Conservation (phyloP, 2,113 vertebrate genomes). For the Syngnathus typhle region DNA sequence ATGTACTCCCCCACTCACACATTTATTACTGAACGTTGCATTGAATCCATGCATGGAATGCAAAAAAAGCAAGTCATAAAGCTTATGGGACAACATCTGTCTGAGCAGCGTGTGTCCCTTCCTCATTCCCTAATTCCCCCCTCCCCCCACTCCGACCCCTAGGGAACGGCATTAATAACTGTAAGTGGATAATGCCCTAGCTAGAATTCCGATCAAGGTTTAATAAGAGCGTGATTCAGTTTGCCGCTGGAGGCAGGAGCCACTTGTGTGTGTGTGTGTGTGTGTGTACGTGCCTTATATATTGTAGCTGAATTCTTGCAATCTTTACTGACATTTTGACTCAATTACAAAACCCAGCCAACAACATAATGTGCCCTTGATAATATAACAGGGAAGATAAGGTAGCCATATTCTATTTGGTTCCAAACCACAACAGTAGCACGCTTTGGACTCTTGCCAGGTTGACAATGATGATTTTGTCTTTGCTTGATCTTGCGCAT, state of each 20-base stretch:
- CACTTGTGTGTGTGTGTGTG: conserved; percentile 23
- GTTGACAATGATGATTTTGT: conserved; percentile 3
- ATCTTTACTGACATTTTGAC: conserved; percentile 4
- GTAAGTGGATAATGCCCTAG: conserved; percentile 74
- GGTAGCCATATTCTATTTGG: conserved; percentile 4
- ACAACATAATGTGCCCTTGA: conserved; percentile 12
- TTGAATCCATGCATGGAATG: conserved; percentile 8
- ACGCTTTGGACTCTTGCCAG: neutral
- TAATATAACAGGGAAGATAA: conserved; percentile 18
- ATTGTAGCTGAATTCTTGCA: conserved; percentile 13
- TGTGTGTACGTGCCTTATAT: conserved; percentile 2
- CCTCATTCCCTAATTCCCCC: conserved; percentile 25
- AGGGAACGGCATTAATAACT: conserved; percentile 72
- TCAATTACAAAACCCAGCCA: neutral
- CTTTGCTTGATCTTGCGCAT: conserved; percentile 4
- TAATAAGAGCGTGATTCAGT: conserved; percentile 68
- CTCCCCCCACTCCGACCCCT: conserved; percentile 52
- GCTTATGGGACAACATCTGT: conserved; percentile 19
- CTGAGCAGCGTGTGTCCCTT: conserved; percentile 7
- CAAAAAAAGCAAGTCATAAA: conserved; percentile 32
- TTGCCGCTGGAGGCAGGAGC: conserved; percentile 47
- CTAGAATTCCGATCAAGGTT: conserved; percentile 71
- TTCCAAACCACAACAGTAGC: conserved; percentile 5
- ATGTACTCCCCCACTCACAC: too few species aligned
- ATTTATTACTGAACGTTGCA: neutral